Evolutionary conservation across 2,888 invertebrate genomes (phyloP).

Genomic region (Neuroscelio doddi): DNA sequence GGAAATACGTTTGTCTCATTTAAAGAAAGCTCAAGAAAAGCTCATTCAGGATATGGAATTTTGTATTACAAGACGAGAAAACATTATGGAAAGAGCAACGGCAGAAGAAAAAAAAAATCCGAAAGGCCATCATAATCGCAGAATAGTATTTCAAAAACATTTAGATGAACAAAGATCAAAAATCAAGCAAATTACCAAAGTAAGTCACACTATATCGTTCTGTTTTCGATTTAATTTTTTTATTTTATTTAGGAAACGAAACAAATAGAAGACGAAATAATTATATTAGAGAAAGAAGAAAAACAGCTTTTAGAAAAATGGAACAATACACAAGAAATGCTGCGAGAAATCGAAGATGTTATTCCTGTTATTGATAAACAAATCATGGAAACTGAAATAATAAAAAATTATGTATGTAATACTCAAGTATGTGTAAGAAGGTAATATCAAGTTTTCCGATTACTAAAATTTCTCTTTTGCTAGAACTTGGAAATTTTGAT

Average conservation of each 20-base stretch:
- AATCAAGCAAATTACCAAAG: constrained; percentile 74
- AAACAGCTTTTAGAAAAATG: constrained; percentile 59
- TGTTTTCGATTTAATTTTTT: background rate
- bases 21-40: constrained; percentile 76
- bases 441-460: constrained; percentile 7
- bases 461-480: constrained; percentile 24
- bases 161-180: constrained; percentile 76
- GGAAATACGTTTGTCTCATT: constrained; percentile 77
- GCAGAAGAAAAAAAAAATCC: constrained; percentile 74
- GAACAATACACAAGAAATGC: constrained; percentile 58
- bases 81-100: constrained; percentile 76
- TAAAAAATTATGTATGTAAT: constrained; percentile 69
- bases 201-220: constrained; percentile 50
- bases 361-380: constrained; percentile 64
- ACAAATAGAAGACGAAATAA: constrained; percentile 62
- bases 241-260: constrained; percentile 61
- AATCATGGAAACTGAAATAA: constrained; percentile 69
- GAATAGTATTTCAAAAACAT: constrained; percentile 75
- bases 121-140: constrained; percentile 72
- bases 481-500: constrained; percentile 77
- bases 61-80: constrained; percentile 78
- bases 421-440: constrained; percentile 1
- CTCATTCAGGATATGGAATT: constrained; percentile 78
- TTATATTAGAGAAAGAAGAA: constrained; percentile 54
- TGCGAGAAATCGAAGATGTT: constrained; percentile 59